phyloP scores from a whole-genome alignment of 2,797 vertebrate genomes.

The Xenops minutus region DNA sequence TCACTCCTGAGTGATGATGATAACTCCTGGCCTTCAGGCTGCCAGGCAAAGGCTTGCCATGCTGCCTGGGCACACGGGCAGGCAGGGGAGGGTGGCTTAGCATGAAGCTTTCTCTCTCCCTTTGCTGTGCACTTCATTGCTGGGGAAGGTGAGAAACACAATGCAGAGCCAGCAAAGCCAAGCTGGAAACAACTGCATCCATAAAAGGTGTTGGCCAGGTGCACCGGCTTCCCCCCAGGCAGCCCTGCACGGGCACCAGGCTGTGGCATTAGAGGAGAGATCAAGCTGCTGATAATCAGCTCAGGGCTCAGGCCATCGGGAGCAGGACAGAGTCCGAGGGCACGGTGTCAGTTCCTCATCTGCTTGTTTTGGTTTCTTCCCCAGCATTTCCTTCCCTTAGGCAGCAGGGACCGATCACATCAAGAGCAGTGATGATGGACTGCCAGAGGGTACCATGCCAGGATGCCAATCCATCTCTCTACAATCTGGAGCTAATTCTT shows the following conservation, averaged over 20 bases:
- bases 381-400: background rate
- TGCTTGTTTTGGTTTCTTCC: background rate
- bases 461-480: background rate
- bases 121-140: background rate
- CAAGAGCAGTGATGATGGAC: background rate
- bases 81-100: background rate
- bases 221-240: rapidly evolving
- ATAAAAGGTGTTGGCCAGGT: background rate
- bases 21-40: background rate
- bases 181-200: background rate
- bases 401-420: background rate
- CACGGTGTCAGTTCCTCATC: background rate
- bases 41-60: background rate
- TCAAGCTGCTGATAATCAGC: slow-evolving; percentile 36
- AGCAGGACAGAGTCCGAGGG: background rate
- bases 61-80: background rate
- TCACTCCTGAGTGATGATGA: background rate
- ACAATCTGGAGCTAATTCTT: slow-evolving; percentile 37
- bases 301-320: background rate
- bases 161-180: background rate
- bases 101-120: background rate
- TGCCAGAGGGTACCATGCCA: background rate
- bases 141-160: background rate
- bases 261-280: background rate
- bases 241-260: background rate